These are phyloP conservation scores for Sturnira hondurensis DNA, from an alignment of 2,113 vertebrate species.

Conservation along the genomic window DNA sequence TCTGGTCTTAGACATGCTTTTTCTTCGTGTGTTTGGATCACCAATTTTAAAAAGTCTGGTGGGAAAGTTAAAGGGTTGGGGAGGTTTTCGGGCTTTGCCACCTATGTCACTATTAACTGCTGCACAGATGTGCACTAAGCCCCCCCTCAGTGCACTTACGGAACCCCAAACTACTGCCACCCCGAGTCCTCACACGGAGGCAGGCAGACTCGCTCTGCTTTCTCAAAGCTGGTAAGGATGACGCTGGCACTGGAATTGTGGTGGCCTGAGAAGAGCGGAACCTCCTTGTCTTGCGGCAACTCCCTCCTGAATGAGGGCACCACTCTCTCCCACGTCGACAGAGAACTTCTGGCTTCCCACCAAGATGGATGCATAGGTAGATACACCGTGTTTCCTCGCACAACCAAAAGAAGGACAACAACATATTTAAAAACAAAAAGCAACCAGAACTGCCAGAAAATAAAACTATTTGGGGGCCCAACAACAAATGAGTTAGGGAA, in stretches of 20 bases:
- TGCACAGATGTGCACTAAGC: neutral
- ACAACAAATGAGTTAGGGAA: too few species aligned
- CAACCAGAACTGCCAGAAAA: too few species aligned
- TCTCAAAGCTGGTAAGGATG: neutral
- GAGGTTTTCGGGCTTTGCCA: neutral
- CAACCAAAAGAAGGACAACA: too few species aligned
- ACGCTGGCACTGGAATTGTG: neutral
- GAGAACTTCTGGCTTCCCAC: too few species aligned
- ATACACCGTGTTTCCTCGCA: too few species aligned
- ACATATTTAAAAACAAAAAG: too few species aligned
- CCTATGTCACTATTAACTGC: neutral
- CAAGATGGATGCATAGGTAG: too few species aligned
- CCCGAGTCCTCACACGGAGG: too few species aligned
- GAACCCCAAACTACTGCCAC: fast-evolving
- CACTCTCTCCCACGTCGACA: neutral
- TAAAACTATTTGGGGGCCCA: too few species aligned
- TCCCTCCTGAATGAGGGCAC: neutral
- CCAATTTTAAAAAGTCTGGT: neutral
- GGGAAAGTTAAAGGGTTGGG: neutral
- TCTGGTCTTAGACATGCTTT: neutral
- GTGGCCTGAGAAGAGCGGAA: neutral
- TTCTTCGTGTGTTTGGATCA: neutral
- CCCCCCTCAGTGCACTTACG: too few species aligned
- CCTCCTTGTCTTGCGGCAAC: neutral
- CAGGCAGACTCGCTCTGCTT: neutral